Evolutionary conservation across 2,113 vertebrate genomes (phyloP).

Genomic region (Nanger granti): DNA sequence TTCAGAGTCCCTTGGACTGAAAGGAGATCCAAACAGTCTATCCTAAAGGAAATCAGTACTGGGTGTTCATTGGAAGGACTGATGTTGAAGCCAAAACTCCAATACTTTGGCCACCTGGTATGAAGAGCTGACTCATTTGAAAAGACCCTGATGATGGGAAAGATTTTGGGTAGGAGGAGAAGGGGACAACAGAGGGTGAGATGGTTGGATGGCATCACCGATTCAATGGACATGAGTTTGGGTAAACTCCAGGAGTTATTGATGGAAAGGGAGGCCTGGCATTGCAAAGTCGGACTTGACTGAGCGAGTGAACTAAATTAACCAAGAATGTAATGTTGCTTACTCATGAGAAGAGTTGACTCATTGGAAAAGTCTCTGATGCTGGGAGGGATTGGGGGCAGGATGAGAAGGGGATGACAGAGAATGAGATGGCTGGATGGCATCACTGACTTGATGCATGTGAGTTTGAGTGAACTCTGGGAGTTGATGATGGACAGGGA

Average conservation of each 20-base stretch:
- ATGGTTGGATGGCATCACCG: not conserved
- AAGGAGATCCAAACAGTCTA: not conserved
- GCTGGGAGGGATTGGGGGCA: not conserved
- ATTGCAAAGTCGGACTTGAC: fast-evolving
- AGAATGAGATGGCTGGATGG: not conserved
- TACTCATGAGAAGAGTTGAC: not conserved
- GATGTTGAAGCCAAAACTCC: not conserved
- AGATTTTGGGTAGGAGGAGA: not conserved
- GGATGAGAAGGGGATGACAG: not conserved
- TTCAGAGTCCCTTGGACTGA: not conserved
- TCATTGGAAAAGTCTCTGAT: not conserved
- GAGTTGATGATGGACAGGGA: not conserved
- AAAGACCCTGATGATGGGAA: not conserved
- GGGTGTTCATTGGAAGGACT: not conserved
- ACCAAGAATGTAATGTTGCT: too few species aligned
- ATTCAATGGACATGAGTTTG: not conserved
- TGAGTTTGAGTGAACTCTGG: not conserved
- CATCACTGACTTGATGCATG: fast-evolving
- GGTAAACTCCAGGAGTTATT: fast-evolving
- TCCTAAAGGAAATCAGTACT: not conserved
- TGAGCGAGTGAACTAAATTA: too few species aligned
- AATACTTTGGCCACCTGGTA: not conserved
- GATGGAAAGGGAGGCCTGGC: not conserved
- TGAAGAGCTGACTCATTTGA: not conserved
- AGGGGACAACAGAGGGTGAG: fast-evolving